Evolutionary conservation across 2,888 invertebrate genomes (phyloP).

Genomic region (Ormia ochracea): DNA sequence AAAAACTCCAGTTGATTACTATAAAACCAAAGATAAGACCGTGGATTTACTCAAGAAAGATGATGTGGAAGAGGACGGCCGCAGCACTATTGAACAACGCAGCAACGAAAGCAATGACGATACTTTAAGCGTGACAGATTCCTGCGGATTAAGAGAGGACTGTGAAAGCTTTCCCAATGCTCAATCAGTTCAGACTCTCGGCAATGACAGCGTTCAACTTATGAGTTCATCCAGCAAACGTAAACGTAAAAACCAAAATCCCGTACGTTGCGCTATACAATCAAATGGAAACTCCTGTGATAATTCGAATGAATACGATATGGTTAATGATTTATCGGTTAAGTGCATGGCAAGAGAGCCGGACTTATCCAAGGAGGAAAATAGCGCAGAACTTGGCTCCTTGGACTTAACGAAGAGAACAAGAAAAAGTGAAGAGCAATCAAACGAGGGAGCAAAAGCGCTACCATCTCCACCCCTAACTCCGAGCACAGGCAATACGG

Average conservation of each 20-base stretch:
- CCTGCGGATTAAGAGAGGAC: slow-evolving; percentile 77
- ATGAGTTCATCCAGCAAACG: slow-evolving; percentile 80
- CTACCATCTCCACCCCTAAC: slow-evolving; percentile 76
- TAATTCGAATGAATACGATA: slow-evolving; percentile 74
- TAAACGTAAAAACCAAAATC: slow-evolving; percentile 92
- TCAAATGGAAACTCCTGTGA: slow-evolving; percentile 74
- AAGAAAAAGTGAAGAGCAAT: slow-evolving; percentile 66
- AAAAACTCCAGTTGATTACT: slow-evolving; percentile 79
- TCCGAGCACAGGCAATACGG: slow-evolving; percentile 67
- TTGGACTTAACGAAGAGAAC: slow-evolving; percentile 67
- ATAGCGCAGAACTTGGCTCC: slow-evolving; percentile 66
- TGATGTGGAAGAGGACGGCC: slow-evolving; percentile 76
- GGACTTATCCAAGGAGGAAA: slow-evolving; percentile 65
- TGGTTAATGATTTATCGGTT: slow-evolving; percentile 74
- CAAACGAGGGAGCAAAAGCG: slow-evolving; percentile 72
- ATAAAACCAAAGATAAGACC: slow-evolving; percentile 79
- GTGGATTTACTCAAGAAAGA: slow-evolving; percentile 43
- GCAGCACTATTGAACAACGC: slow-evolving; percentile 75
- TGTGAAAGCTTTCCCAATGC: slow-evolving; percentile 66
- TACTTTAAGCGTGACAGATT: slow-evolving; percentile 79
- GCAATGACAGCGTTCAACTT: slow-evolving; percentile 55
- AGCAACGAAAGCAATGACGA: slow-evolving; percentile 81
- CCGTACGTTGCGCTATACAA: slow-evolving; percentile 84
- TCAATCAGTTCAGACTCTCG: slow-evolving; percentile 46
- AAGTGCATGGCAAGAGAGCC: slow-evolving; percentile 66